These are phyloP conservation scores for Phalacrocorax aristotelis DNA, from an alignment of 2,113 vertebrate genomes.

Conservation along the genomic window DNA sequence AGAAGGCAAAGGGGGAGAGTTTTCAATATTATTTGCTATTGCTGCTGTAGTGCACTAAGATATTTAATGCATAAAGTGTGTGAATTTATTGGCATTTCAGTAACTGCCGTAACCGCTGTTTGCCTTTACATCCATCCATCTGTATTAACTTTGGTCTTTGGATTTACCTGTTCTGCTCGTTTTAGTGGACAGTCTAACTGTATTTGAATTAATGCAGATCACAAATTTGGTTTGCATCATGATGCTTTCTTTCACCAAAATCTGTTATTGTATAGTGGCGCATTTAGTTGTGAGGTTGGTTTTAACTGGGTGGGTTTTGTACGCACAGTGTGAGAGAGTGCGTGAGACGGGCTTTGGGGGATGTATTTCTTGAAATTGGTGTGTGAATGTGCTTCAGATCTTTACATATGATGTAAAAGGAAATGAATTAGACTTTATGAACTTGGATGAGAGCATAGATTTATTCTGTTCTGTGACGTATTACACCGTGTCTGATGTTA, in stretches of 20 bases:
- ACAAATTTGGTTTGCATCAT: neutral
- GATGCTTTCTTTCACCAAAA: neutral
- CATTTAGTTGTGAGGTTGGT: neutral
- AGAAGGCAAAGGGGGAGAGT: neutral
- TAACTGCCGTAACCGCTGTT: neutral
- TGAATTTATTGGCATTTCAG: neutral
- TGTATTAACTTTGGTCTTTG: neutral
- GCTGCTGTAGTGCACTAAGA: neutral
- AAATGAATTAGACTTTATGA: neutral
- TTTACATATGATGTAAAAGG: neutral
- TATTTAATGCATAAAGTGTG: neutral
- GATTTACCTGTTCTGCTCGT: neutral
- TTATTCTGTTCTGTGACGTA: slow-evolving; percentile 9
- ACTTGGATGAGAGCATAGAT: neutral
- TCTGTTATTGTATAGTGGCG: neutral
- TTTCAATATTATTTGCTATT: neutral
- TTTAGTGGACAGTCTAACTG: neutral
- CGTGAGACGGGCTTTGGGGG: neutral
- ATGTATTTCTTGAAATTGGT: neutral
- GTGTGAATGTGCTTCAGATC: neutral
- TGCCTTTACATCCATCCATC: neutral
- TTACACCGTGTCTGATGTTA: neutral
- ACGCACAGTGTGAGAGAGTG: neutral
- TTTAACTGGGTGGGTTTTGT: neutral
- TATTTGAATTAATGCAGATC: neutral